These are phyloP conservation scores for Polypedilum pembai DNA, from an alignment of 1,140 invertebrate genomes.

Conservation along the genomic window DNA sequence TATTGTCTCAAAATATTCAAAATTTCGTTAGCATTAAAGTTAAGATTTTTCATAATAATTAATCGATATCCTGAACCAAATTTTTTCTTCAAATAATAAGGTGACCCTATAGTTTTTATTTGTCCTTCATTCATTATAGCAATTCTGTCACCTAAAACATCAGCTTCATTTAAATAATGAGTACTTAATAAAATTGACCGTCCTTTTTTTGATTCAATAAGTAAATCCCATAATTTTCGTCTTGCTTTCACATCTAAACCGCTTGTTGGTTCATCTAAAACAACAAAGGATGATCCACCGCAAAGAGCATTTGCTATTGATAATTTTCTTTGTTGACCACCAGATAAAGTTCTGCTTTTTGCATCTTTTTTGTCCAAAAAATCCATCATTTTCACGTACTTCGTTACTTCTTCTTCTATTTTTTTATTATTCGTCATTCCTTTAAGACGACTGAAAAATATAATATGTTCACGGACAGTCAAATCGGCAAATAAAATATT, in stretches of 20 bases:
- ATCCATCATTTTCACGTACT: slow-evolving; percentile 32
- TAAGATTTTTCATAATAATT: slow-evolving; percentile 38
- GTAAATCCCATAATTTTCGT: slow-evolving; percentile 76
- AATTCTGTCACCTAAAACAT: slow-evolving; percentile 81
- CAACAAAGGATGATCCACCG: slow-evolving; percentile 48
- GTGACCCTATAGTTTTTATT: slow-evolving; percentile 72
- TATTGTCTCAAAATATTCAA: slow-evolving; percentile 36
- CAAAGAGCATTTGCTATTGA: slow-evolving; percentile 46
- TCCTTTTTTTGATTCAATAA: slow-evolving; percentile 43
- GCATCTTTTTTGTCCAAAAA: slow-evolving; percentile 32
- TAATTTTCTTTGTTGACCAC: slow-evolving; percentile 44
- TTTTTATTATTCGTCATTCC: slow-evolving; percentile 33
- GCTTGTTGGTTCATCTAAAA: slow-evolving; percentile 86
- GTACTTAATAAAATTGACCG: slow-evolving; percentile 86
- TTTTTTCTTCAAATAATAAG: slow-evolving; percentile 76
- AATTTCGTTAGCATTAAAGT: slow-evolving; percentile 35
- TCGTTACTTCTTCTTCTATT: slow-evolving; percentile 23
- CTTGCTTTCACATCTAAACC: slow-evolving; percentile 87
- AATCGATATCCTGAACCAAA: slow-evolving; percentile 49
- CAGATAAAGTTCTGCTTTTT: slow-evolving; percentile 39
- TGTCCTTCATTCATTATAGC: slow-evolving; percentile 77
- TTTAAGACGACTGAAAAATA: slow-evolving; percentile 34
- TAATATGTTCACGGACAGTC: slow-evolving; percentile 80
- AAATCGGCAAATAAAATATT: slow-evolving; percentile 83
- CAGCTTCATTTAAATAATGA: slow-evolving; percentile 95